A percentile compares a stretch with the other conserved stretches of the same genome.
Evolutionary conservation across 2,888 invertebrate genomes (phyloP).

Genomic region (Gasteruption jaculator): DNA sequence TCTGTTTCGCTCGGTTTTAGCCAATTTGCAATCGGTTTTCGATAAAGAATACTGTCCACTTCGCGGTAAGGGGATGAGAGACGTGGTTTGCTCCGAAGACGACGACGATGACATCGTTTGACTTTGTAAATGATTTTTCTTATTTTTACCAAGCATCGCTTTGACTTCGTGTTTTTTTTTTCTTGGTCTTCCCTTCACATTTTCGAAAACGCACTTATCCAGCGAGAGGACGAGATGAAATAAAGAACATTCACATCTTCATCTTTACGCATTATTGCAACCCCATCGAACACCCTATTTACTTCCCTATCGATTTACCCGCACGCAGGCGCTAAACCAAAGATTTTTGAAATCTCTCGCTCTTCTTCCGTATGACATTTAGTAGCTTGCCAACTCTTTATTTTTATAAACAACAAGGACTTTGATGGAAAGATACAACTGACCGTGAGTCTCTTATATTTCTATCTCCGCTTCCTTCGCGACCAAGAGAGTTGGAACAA

Average conservation of each 20-base stretch:
- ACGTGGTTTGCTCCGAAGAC: conserved; percentile 23
- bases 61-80: conserved; percentile 35
- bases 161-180: no score
- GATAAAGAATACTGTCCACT: conserved; percentile 21
- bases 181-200: no score
- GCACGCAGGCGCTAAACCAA: conserved; percentile 43
- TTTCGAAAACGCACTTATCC: no score
- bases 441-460: no score
- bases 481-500: no score
- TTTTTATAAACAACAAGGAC: no score
- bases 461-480: no score
- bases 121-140: neutral
- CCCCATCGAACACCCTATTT: neutral
- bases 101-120: no score
- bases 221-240: no score
- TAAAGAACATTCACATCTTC: no score
- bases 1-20: conserved; percentile 46
- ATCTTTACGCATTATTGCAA: neutral
- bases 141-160: conserved; percentile 4
- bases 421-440: no score
- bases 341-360: conserved; percentile 41
- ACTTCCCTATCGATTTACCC: conserved; percentile 2
- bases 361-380: neutral
- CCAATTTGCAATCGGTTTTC: conserved; percentile 34
- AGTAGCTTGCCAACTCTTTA: no score